These are phyloP conservation scores for Anthophora plumipes DNA, from an alignment of 2,888 invertebrate species.

Conservation along the genomic window DNA sequence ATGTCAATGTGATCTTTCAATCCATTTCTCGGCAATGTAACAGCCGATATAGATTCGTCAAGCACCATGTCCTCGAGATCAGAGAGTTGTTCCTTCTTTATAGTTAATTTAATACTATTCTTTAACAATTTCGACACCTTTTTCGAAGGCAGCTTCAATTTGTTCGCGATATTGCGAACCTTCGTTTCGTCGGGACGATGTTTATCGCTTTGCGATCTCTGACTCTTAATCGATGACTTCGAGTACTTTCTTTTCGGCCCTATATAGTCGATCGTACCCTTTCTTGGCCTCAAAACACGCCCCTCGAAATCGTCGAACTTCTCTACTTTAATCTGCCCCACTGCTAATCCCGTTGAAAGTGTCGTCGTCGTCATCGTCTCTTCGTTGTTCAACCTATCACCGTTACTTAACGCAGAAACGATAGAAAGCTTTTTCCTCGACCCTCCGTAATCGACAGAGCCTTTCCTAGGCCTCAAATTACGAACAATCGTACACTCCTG, in stretches of 20 bases:
- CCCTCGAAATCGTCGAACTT: slow-evolving; percentile 47
- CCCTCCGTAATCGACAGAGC: slow-evolving; percentile 66
- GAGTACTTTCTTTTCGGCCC: slow-evolving; percentile 51
- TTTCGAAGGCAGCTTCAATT: background rate
- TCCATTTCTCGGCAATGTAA: background rate
- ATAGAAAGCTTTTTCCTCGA: slow-evolving; percentile 42
- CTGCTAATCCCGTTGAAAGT: background rate
- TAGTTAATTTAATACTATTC: background rate
- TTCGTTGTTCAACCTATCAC: background rate
- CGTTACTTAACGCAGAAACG: background rate
- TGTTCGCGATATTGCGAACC: slow-evolving; percentile 12
- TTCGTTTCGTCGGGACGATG: background rate
- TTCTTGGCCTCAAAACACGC: slow-evolving; percentile 74
- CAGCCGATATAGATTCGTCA: background rate
- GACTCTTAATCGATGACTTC: background rate
- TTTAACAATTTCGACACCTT: background rate
- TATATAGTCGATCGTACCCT: slow-evolving; percentile 64
- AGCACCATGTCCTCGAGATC: slow-evolving; percentile 23
- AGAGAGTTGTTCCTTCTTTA: slow-evolving; percentile 52
- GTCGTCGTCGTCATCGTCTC: background rate
- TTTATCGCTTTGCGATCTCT: background rate
- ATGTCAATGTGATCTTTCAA: background rate
- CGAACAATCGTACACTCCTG: slow-evolving; percentile 16
- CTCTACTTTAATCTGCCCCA: slow-evolving; percentile 69
- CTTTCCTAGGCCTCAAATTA: slow-evolving; percentile 76